Base-by-base conservation (phyloP, 2,797 vertebrate species). In the Pantherophis vulpinus region DNA sequence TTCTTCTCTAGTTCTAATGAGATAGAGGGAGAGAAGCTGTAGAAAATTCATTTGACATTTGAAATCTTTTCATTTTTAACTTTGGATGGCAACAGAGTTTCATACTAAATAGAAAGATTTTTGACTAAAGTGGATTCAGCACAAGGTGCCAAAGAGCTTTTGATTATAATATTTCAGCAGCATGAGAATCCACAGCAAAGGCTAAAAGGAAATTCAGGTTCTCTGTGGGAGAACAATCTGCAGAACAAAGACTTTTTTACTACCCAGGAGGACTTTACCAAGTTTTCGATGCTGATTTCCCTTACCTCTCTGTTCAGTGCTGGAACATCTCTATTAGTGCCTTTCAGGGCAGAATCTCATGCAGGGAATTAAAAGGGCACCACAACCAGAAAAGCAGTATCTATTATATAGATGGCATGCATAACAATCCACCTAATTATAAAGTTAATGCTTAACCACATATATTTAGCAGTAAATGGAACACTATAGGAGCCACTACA, bases 81-180 rank as follows among this genome's bases (percentile, higher is more conserved):
- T 97, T 97, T 92, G 96, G 95, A 70, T 94, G 96, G 95, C 96
- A 97, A 97, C 96, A 97, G 94, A 96, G 95, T 97, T 97, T 97
- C 97, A 97, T 94, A 74, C 96, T 95, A 97, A 98, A 97, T 97
- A 97, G 37, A 97, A 97, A 97, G 95, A 95, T 97, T 96, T 97
- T 97, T 95, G 94, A 96, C 94, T 97, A 94, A 93, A 96, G 96
- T 97, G 97, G 97, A 96, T 97, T 97, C 97, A 97, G 97, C 97
- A 96, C 94, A 97, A 97, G 95, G 96, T 87, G 32, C 96, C 63
- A 97, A 97, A 97, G 95, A 97, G 96, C 97, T 98, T 93, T 98
- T 98, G 97, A 98, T 98, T 98, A 98, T 97, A 97, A 96, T 97
- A 97, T 98, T 98, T 98, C 96, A 96, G 94, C 95, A 97, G 95